Conservation (phyloP, 2,888 invertebrate species). For the Timema podura region DNA sequence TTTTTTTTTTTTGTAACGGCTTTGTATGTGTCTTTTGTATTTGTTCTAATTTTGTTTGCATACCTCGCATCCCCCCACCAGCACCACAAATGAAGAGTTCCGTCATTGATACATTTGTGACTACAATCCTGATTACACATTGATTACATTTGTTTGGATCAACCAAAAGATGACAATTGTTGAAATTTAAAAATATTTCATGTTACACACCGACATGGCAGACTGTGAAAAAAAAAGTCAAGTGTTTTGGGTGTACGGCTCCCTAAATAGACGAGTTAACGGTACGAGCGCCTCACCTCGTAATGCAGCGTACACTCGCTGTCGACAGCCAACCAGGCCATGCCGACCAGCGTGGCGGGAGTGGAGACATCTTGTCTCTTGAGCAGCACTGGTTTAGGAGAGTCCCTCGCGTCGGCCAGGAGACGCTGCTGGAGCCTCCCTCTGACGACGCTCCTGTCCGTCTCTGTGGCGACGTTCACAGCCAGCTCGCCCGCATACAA, state of each 20-base stretch:
- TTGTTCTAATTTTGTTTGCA: no score
- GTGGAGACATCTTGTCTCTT: conserved; percentile 43
- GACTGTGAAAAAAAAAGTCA: not conserved
- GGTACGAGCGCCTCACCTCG: conserved; percentile 53
- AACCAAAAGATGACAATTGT: no score
- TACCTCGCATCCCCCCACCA: no score
- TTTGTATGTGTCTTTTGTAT: no score
- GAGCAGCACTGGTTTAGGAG: conserved; percentile 63
- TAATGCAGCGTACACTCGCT: conserved; percentile 77
- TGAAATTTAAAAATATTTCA: no score
- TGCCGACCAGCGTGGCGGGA: conserved; percentile 59
- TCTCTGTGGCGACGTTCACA: conserved; percentile 66
- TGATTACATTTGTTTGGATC: no score
- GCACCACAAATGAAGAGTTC: no score
- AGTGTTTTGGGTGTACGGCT: not conserved
- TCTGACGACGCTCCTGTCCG: conserved; percentile 56
- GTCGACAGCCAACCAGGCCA: conserved; percentile 81
- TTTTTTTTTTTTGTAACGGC: no score
- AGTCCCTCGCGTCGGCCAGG: conserved; percentile 70
- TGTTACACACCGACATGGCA: no score
- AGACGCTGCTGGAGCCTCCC: conserved; percentile 65
- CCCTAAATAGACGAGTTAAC: not conserved
- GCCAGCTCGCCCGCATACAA: conserved; percentile 77
- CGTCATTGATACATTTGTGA: no score
- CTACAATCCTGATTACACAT: no score